Base-by-base conservation (phyloP, 2,113 vertebrate genomes). In the Mus musculus region DNA sequence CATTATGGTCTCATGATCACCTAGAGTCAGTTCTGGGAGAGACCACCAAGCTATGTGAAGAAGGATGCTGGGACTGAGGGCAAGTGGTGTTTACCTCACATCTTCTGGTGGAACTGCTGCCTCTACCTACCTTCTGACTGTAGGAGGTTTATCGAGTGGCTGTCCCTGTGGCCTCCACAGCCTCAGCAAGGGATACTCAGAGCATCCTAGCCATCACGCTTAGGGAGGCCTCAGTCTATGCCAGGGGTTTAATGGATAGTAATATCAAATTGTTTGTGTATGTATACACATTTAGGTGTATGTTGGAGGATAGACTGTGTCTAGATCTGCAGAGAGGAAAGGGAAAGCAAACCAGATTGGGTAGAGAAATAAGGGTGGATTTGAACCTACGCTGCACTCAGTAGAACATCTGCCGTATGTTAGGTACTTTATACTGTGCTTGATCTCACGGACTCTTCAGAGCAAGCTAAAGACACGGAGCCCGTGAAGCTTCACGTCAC, bases 381-480 rank as follows among this genome's bases (percentile, higher is more conserved):
- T 88, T 69, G 85, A 92, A 95, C 92, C 16, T 30, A 84, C 49
- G 77, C 89, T 78, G 28, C 63, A 52, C 61, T 67, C 59, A 85
- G 4, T 10, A 75, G 84, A 95, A 76, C 30, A 61, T 16, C 1
- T 26, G 19, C 13, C 65, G 33, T n/a, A 5, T 26, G 28, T 16
- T 3, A 9, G 12, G 17, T 7, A 33, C 14, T 14, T 90, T 39
- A 65, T 85, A 5, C 39, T 82, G 26, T 12, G 7, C 22, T 10
- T n/a, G 42, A 63, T 49, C 77, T 91, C 49, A 59, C 46, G 61
- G 46, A 65, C 61, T 93, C 54, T 54, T 93, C 28, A 85, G 13
- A 73, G 14, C 63, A 69, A 95, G 28, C 16, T 20, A 33, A 5
- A n/a, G 30, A 30, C 22, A 56, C 28, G 69, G 63, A 16, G 49